Conservation (phyloP, 1,140 invertebrate species). For the Eupristina koningsbergeri region DNA sequence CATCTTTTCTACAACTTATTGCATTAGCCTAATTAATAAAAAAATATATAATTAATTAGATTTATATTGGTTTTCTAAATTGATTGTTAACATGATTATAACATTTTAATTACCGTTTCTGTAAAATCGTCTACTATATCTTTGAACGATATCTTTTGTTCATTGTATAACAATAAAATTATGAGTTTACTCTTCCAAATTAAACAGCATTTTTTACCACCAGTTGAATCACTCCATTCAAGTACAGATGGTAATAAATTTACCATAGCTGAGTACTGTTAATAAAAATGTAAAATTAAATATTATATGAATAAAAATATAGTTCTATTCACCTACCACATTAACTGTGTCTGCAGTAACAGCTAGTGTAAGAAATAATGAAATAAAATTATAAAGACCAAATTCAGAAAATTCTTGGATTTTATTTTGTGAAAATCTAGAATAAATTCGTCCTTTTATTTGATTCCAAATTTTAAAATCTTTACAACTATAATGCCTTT, state of each 20-base stretch:
- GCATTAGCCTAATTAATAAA: conserved; percentile 57
- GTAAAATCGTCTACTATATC: conserved; percentile 57
- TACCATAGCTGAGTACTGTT: conserved; percentile 66
- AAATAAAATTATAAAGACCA: conserved; percentile 71
- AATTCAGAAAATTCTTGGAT: conserved; percentile 67
- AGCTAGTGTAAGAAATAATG: conserved; percentile 71
- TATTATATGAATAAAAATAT: background rate
- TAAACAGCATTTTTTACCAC: conserved; percentile 58
- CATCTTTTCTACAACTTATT: conserved; percentile 64
- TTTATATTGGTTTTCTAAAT: background rate
- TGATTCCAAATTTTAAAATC: conserved; percentile 72
- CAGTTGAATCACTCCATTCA: conserved; percentile 50
- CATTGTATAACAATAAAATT: conserved; percentile 64
- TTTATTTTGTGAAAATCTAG: conserved; percentile 71
- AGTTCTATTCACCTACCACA: conserved; percentile 61
- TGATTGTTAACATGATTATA: background rate
- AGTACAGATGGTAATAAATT: conserved; percentile 62
- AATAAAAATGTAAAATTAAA: conserved; percentile 43
- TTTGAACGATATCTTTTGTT: conserved; percentile 59
- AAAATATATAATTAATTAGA: background rate
- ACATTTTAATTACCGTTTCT: conserved; percentile 56
- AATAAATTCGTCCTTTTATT: conserved; percentile 71
- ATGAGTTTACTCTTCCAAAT: conserved; percentile 69
- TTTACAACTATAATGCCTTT: conserved; percentile 58
- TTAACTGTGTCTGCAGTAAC: conserved; percentile 68